These are phyloP conservation scores for Vombatus ursinus DNA, from an alignment of 2,113 vertebrate genomes.

Conservation along the genomic window DNA sequence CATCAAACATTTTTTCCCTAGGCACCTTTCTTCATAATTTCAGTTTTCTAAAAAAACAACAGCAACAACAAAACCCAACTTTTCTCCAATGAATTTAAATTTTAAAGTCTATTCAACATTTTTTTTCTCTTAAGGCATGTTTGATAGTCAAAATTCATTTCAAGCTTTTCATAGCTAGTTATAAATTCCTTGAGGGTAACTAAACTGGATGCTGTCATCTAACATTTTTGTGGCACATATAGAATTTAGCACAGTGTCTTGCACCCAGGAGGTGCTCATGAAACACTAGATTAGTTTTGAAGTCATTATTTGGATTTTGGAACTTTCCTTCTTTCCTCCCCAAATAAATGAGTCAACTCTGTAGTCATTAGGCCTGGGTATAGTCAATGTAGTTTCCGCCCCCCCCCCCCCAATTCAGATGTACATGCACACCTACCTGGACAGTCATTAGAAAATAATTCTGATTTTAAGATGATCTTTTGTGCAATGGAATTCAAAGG, in stretches of 20 bases:
- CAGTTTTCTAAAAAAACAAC: not conserved
- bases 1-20: not conserved
- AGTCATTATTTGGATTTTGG: constrained; percentile 42
- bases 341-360: constrained; percentile 35
- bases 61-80: constrained; percentile 21
- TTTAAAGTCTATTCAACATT: constrained; percentile 17
- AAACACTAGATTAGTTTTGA: constrained; percentile 33
- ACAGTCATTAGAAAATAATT: constrained; percentile 51
- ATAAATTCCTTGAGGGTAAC: not conserved
- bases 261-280: constrained; percentile 8
- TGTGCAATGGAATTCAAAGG: constrained; percentile 27
- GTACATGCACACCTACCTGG: not conserved
- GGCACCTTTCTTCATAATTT: not conserved
- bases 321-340: constrained; percentile 43
- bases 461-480: constrained; percentile 30
- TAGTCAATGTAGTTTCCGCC: not conserved
- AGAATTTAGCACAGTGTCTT: not conserved
- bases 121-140: constrained; percentile 35
- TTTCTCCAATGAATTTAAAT: constrained; percentile 45
- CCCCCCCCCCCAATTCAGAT: constrained; percentile 2
- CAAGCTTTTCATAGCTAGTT: not conserved
- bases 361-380: not conserved
- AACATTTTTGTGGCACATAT: not conserved
- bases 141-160: constrained; percentile 51
- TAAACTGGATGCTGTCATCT: constrained; percentile 37